These are phyloP conservation scores for Neostethus bicornis DNA, from an alignment of 2,797 vertebrate species.

Conservation along the genomic window DNA sequence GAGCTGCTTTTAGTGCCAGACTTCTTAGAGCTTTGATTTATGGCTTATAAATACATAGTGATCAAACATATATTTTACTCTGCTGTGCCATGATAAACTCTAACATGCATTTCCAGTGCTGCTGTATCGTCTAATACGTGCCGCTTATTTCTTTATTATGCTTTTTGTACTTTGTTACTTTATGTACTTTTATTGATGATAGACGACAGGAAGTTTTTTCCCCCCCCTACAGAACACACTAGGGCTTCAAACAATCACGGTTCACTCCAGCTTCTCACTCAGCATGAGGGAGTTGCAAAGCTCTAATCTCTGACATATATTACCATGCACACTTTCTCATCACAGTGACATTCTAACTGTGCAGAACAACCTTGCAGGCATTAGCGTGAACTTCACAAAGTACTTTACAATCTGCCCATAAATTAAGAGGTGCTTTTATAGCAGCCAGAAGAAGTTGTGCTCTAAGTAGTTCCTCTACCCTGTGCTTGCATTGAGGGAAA, in stretches of 20 bases:
- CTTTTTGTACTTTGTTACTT: background rate
- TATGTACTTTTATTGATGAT: background rate
- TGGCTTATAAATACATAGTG: conserved; percentile 3
- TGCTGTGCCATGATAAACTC: background rate
- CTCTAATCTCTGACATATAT: conserved; percentile 38
- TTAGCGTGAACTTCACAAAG: conserved; percentile 57
- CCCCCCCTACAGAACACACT: background rate
- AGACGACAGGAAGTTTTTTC: background rate
- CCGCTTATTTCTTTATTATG: background rate
- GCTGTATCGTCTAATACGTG: background rate
- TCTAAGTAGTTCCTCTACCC: conserved; percentile 42
- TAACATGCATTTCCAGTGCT: background rate
- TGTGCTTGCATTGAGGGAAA: conserved; percentile 7
- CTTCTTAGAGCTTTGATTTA: conserved; percentile 19
- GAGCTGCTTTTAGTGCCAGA: background rate
- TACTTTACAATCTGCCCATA: conserved; percentile 61
- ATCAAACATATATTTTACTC: background rate
- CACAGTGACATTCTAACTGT: conserved; percentile 55
- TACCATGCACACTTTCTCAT: conserved; percentile 42
- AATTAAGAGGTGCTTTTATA: conserved; percentile 58
- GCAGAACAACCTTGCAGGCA: conserved; percentile 61
- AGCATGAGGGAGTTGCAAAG: conserved; percentile 35
- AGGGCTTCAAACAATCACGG: background rate
- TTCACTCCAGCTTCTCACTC: conserved; percentile 17
- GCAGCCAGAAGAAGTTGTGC: conserved; percentile 45